Evolutionary conservation across 2,888 invertebrate species (phyloP), one percentile per base, ranked within the genome.

Genomic region (Melipona bicolor): DNA sequence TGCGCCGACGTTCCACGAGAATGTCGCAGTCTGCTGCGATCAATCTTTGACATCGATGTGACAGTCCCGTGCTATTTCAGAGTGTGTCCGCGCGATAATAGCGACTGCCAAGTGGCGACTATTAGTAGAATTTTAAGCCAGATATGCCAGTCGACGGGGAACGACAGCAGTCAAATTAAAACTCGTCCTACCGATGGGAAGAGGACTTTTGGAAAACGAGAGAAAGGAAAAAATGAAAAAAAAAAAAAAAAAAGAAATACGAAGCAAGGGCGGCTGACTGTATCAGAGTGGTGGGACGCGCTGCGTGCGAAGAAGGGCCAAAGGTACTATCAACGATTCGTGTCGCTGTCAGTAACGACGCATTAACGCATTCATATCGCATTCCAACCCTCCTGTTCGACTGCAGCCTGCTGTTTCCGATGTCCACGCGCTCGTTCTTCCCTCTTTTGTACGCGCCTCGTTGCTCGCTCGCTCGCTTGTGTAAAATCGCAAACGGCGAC

Each of bases 321-420:
- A 87, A 89, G 83, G 85, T 87, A 87, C 81, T 90, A 90, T 92
- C 90, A 86, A 90, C 88, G 90, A 89, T 91, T 91, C 91, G 92
- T 91, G 91, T 91, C 83, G 86, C 90, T 91, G 91, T 91, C 91
- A 90, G 90, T 92, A 90, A 91, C 91, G 86, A 90, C 85, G 91
- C 91, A 91, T 92, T 92, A 91, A 89, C 91, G 90, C 91, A 89
- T 91, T 91, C 91, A 92, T 92, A 92, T 92, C 90, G 91, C 92
- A 90, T 92, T 90, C 91, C 90, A 83, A 88, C 90, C 89, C 91
- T 88, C 79, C 85, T 1, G 86, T 83, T 83, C 76, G 84, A 83
- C 75, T 72, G 79, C 71, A 61, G 59, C 86, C 77, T 76, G 83
- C 87, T 86, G 73, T 19, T 43, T 85, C 78, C 78, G 64, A 69